Evolutionary conservation across 2,113 vertebrate species (phyloP).

Genomic region (Varanus komodoensis): DNA sequence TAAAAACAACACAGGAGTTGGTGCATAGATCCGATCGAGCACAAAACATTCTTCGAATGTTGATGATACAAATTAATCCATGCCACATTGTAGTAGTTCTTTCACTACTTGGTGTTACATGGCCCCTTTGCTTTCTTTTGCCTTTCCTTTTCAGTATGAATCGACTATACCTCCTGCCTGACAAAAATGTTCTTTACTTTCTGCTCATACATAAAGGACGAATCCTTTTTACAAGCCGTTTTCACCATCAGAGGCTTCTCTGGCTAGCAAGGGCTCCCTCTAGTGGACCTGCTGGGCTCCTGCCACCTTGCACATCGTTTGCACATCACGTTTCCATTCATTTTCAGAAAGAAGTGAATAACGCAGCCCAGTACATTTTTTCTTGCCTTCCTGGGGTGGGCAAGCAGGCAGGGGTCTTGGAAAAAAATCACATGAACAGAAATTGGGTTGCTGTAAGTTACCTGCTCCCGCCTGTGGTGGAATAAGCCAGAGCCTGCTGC

Average conservation of each 20-base stretch:
- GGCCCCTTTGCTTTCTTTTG: not conserved
- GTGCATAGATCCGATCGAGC: not conserved
- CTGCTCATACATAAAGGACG: not conserved
- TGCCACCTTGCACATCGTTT: not conserved
- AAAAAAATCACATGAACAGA: not conserved
- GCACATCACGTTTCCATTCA: too few relatives aligned
- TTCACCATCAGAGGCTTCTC: not conserved
- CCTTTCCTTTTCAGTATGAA: not conserved
- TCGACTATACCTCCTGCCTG: not conserved
- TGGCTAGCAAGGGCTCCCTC: constrained; percentile 18
- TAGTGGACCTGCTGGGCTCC: not conserved
- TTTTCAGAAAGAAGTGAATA: not conserved
- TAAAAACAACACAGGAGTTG: not conserved
- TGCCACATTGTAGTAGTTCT: not conserved
- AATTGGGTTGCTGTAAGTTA: not conserved
- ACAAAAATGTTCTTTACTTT: not conserved
- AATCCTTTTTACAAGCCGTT: not conserved
- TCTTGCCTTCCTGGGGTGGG: not conserved
- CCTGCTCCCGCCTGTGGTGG: too few relatives aligned
- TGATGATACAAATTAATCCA: not conserved
- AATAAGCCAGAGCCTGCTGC: not conserved
- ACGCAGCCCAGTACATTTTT: not conserved
- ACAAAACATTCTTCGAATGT: not conserved
- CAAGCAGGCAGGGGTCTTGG: not conserved
- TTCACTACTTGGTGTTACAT: not conserved